Evolutionary conservation across 23 tunicate species (phyloP), one percentile per base, ranked within the genome.

Genomic region (Trididemnum clinides): DNA sequence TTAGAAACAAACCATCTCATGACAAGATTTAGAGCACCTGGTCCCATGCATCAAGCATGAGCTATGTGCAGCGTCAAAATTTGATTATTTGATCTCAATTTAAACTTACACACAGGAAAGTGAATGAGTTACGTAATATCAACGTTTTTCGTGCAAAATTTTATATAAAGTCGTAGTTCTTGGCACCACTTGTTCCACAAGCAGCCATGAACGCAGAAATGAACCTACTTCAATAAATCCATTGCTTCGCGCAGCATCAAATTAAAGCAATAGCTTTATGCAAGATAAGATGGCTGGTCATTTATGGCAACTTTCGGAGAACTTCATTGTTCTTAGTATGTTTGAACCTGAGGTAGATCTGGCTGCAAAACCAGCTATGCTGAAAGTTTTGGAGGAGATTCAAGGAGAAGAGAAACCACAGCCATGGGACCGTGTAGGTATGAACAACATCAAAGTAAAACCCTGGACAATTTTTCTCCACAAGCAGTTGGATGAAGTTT

Each of bases 71-170:
- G 66, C 66, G 5, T 59, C 66, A 59, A 59, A 59, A n/a, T 59
- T 59, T 59, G 66, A 28, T n/a, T 59, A 59, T 59, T 59, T 59
- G 66, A 59, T 59, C 25, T 10, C 66, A 59, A 28, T 59, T 59
- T 28, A 59, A 59, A 5, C 66, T 59, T 59, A 59, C 66, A 12
- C 20, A 15, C 66, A 59, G 66, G 25, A 28, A 59, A 59, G 66
- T 10, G 25, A 59, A 59, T n/a, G 25, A 15, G 3, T n/a, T 59
- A 59, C 66, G 66, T 3, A 28, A 59, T 59, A 12, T 59, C 20
- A 59, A 59, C 66, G 22, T 59, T n/a, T 59, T 59, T 59, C 66
- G 20, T 10, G 66, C 66, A 59, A 59, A 59, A 59, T 4, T 59
- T 15, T 59, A 59, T 10, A 59, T 59, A 19, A 59, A 59, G 25